Evolutionary conservation across 2,888 invertebrate species (phyloP), one percentile per base, ranked within the genome.

Genomic region (Liposcelis brunnea): DNA sequence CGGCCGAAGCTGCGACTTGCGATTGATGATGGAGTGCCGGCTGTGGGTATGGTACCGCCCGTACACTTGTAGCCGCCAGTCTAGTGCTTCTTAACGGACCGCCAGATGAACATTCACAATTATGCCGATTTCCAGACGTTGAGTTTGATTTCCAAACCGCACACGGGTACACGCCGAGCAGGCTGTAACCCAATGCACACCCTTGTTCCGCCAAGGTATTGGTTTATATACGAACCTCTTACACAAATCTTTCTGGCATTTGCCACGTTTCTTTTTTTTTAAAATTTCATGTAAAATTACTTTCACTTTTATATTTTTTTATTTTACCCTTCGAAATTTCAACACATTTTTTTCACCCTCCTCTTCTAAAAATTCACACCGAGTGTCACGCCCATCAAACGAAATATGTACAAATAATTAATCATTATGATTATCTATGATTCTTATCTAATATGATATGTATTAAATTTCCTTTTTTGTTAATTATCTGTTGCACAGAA

Each of bases 91-190:
- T 19, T 45, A 44, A 36, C 44, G 19, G 43, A 11, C 18, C 16
- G 19, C 14, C 31, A 37, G 43, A 15, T 43, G 42, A 26, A 35
- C 47, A 46, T 35, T 48, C 47, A 36, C 50, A 50, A 42, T 44
- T 47, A 44, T 38, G 35, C 40, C 40, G 42, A 15, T 34, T 15
- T 35, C 49, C 15, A 2, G 44, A 18, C 36, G 49, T 40, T 33
- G 47, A 49, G 42, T 50, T 50, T 52, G 65, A 64, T 56, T 65
- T 66, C 63, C 66, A 67, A 59, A 68, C 66, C 57, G 68, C 67
- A 61, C 67, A 68, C 51, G 68, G 67, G 63, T 67, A 67, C 60
- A 68, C 67, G 63, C 68, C 68, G 54, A 68, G 64, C 55, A 68
- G 66, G 65, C 67, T 68, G 64, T 67, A 68, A 59, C 40, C 40